Conservation (phyloP, 2,113 vertebrate species). For the Aldabrachelys gigantea region DNA sequence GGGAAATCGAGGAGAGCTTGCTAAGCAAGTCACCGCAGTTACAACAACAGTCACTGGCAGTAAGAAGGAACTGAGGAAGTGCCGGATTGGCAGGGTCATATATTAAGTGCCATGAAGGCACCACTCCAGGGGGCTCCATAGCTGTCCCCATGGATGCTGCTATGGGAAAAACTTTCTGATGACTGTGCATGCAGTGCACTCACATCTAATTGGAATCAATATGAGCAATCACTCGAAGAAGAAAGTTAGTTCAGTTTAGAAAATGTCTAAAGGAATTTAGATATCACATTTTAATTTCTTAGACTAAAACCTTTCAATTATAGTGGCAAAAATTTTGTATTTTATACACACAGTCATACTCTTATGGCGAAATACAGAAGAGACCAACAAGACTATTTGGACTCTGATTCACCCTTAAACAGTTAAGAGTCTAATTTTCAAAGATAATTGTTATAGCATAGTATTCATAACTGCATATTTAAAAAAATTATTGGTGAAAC, state of each 20-base stretch:
- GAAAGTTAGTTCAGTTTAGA: not conserved
- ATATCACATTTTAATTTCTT: not conserved
- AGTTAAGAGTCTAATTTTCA: not conserved
- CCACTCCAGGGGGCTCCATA: no score
- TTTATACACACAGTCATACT: not conserved
- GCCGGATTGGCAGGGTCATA: no score
- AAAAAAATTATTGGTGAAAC: not conserved
- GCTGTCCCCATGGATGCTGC: no score
- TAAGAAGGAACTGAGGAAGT: no score
- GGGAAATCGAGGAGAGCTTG: no score
- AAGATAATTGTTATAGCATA: not conserved
- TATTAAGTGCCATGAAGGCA: no score
- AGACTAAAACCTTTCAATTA: not conserved
- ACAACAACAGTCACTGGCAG: no score
- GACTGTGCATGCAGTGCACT: no score
- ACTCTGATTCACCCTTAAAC: not conserved
- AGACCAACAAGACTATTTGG: not conserved
- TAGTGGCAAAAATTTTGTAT: not conserved
- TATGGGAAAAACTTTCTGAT: no score
- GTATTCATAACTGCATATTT: not conserved
- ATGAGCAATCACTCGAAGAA: no score
- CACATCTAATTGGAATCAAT: no score
- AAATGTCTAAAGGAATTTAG: not conserved
- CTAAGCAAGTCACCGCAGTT: no score
- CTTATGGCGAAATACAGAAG: not conserved